Conservation (phyloP, 2,797 vertebrate species). For the Aphelocoma californica region DNA sequence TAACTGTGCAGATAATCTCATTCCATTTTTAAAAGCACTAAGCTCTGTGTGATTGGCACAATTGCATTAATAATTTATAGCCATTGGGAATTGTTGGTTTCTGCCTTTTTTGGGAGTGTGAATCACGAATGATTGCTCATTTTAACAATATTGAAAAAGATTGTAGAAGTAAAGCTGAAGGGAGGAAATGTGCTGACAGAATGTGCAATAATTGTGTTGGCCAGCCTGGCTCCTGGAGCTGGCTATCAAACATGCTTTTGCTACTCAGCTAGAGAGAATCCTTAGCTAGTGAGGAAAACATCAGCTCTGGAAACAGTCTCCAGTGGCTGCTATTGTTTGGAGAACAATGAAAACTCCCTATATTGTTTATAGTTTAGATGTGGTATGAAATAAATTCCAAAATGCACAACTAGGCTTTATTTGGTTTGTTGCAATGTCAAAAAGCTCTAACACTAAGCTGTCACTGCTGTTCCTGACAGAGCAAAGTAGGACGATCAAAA, state of each 20-base stretch:
- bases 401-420: background rate
- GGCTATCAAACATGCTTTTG: constrained; percentile 36
- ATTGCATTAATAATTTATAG: constrained; percentile 68
- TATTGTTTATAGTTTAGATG: background rate
- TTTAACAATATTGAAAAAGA: constrained; percentile 58
- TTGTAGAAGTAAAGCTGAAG: constrained; percentile 39
- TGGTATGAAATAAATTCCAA: background rate
- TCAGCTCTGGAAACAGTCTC: background rate
- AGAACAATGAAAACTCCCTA: background rate
- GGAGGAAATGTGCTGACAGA: constrained; percentile 61
- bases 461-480: constrained; percentile 2
- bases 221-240: constrained; percentile 47
- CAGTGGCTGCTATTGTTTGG: background rate
- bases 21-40: constrained; percentile 50
- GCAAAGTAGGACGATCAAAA: constrained; percentile 54
- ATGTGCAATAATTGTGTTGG: constrained; percentile 57
- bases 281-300: background rate
- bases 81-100: constrained; percentile 61
- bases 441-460: constrained; percentile 6
- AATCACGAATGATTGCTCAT: constrained; percentile 63
- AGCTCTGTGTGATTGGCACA: constrained; percentile 58
- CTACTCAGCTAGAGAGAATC: background rate
- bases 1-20: constrained; percentile 46
- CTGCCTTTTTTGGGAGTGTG: constrained; percentile 46
- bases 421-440: constrained; percentile 20